phyloP scores from a whole-genome alignment of 2,888 invertebrate species.

The Acrocyrtus sp. region DNA sequence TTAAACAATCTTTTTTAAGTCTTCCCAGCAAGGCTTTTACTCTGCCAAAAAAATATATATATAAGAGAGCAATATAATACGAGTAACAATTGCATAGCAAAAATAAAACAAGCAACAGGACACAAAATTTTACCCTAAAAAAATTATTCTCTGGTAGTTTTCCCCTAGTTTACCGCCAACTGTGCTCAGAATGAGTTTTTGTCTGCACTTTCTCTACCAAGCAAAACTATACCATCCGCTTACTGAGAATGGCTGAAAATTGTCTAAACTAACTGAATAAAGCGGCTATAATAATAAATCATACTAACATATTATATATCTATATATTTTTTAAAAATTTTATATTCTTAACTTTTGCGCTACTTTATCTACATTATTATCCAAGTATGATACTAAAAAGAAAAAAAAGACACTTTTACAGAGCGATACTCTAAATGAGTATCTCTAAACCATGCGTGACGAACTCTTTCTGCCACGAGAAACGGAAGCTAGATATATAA shows the following conservation, averaged over 20 bases:
- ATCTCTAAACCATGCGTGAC: background rate
- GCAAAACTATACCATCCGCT: constrained; percentile 18
- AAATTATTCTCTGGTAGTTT: constrained; percentile 5
- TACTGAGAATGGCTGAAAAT: constrained; percentile 31
- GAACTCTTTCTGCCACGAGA: no score
- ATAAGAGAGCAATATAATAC: background rate
- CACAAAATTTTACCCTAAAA: constrained; percentile 1
- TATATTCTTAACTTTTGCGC: background rate
- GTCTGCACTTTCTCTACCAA: background rate
- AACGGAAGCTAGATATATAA: no score
- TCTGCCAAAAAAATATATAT: background rate
- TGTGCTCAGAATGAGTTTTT: background rate
- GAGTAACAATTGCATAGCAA: no score
- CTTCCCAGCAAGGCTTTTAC: no score
- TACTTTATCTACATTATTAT: no score
- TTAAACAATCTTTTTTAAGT: constrained; percentile 7
- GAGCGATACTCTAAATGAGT: background rate
- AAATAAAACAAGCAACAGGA: background rate
- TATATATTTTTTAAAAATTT: no score
- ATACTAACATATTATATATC: constrained; percentile 17
- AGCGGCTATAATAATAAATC: constrained; percentile 7
- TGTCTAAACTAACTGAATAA: constrained; percentile 38
- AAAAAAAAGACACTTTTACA: background rate
- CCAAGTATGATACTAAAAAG: background rate
- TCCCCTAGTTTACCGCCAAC: constrained; percentile 6